Evolutionary conservation across 2,113 vertebrate genomes (phyloP).

Genomic region (Cepphus grylle): DNA sequence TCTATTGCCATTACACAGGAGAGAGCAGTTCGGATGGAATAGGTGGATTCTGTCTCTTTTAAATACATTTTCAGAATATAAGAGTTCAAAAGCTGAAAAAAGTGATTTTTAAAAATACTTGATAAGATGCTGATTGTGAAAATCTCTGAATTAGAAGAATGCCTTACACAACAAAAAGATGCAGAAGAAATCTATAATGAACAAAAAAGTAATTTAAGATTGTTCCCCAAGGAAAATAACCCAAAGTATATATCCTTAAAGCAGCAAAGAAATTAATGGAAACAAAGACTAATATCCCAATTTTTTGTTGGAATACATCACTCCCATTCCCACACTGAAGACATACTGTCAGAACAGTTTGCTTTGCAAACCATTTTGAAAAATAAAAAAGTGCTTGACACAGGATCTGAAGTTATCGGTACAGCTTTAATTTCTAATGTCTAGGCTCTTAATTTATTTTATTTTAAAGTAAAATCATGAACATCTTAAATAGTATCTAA

Average conservation of each 20-base stretch:
- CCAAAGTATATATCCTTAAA: background rate
- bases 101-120: background rate
- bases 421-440: background rate
- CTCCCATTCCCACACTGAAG: background rate
- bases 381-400: background rate
- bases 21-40: background rate
- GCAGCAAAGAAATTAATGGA: background rate
- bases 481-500: background rate
- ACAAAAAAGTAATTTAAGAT: constrained; percentile 7
- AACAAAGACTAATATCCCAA: background rate
- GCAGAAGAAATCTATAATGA: constrained; percentile 20
- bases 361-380: background rate
- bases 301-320: background rate
- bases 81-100: background rate
- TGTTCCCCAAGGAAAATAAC: background rate
- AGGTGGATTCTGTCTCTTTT: background rate
- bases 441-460: background rate
- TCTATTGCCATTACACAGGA: background rate
- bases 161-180: background rate
- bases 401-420: background rate
- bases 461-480: background rate
- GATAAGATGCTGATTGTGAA: constrained; percentile 6
- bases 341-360: background rate
- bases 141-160: background rate
- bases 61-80: background rate